phyloP scores from a whole-genome alignment of 1,140 invertebrate genomes.

The Leptinotarsa undecemlineata region DNA sequence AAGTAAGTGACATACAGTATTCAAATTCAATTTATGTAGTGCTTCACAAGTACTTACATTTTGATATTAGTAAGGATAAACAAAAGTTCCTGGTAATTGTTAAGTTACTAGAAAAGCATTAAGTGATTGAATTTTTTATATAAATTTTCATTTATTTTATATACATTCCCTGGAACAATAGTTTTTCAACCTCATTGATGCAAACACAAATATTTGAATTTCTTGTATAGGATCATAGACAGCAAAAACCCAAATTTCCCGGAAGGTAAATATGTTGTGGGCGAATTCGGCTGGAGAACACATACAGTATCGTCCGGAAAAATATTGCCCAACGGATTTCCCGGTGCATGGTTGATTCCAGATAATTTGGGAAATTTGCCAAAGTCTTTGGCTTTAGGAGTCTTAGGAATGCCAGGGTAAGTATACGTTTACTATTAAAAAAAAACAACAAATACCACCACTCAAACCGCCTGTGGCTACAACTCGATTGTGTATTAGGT shows the following conservation, averaged over 20 bases:
- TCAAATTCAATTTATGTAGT: too few relatives aligned
- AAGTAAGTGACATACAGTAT: constrained; percentile 4
- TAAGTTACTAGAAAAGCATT: too few relatives aligned
- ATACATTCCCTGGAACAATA: too few relatives aligned
- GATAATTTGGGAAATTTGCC: constrained; percentile 57
- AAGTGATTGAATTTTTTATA: too few relatives aligned
- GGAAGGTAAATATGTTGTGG: constrained; percentile 58
- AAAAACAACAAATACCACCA: too few relatives aligned
- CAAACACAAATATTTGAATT: too few relatives aligned
- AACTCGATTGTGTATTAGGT: too few relatives aligned
- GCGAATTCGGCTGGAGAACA: constrained; percentile 61
- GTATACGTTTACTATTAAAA: constrained; percentile 5
- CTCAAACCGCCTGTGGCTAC: neutral
- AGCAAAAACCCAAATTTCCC: constrained; percentile 63
- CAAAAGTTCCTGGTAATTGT: too few relatives aligned
- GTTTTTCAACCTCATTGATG: too few relatives aligned
- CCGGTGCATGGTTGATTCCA: constrained; percentile 30
- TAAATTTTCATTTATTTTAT: too few relatives aligned
- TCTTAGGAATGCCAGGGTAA: constrained; percentile 49
- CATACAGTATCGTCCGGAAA: constrained; percentile 56
- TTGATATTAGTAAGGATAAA: too few relatives aligned
- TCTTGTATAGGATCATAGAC: constrained; percentile 60
- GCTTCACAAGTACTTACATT: neutral
- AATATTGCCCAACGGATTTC: constrained; percentile 10
- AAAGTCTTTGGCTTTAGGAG: constrained; percentile 52